Conservation (phyloP, 2,113 vertebrate species). For the Muntiacus muntjak region DNA sequence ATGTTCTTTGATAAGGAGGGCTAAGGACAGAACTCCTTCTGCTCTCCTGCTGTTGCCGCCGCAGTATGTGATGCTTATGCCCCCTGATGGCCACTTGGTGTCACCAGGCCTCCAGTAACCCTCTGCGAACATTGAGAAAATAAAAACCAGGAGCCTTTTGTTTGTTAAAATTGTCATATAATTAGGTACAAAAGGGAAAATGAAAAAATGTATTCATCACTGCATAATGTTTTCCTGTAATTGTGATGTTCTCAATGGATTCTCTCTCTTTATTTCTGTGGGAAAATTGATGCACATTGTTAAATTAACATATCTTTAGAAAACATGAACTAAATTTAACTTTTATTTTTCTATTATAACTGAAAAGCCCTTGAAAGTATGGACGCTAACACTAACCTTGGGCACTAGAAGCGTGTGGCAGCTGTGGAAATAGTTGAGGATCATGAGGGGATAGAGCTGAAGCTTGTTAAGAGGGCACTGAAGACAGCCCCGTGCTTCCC, state of each 20-base stretch:
- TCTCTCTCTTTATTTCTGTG: neutral
- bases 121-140: conserved; percentile 4
- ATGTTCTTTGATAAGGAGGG: neutral
- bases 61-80: conserved; percentile 15
- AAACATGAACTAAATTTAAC: neutral
- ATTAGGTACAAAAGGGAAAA: neutral
- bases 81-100: conserved; percentile 18
- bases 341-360: neutral
- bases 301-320: neutral
- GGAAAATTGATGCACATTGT: neutral
- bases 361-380: neutral
- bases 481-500: neutral
- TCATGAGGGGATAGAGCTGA: neutral
- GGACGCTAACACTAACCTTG: neutral
- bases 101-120: neutral
- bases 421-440: neutral
- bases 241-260: neutral
- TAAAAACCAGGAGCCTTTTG: conserved; percentile 18
- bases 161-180: neutral
- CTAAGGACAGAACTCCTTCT: neutral
- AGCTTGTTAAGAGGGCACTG: neutral
- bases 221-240: neutral
- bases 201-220: neutral
- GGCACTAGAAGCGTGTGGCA: neutral
- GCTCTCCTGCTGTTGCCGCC: neutral